Evolutionary conservation across 2,888 invertebrate species (phyloP), one percentile per base, ranked within the genome.

Genomic region (Drosophila eohydei): DNA sequence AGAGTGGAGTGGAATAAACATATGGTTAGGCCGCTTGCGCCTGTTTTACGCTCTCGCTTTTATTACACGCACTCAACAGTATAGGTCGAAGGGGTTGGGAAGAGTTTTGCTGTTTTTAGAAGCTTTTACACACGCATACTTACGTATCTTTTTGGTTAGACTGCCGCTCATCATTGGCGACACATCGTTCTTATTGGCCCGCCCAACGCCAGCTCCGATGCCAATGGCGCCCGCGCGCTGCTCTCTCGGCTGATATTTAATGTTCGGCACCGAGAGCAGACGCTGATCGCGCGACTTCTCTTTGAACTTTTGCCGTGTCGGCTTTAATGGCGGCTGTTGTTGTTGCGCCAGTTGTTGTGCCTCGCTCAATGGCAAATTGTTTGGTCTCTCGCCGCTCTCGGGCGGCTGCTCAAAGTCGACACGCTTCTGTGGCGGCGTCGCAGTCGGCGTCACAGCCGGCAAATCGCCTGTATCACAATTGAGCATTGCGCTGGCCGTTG

Each of bases 91-190:
- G 38, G 43, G n/a, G 4, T 0, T 30, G 32, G n/a, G 70, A n/a
- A 16, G 50, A 40, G 30, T 26, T 28, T 14, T 54, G 54, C 54
- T 54, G 38, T 46, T 43, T 48, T 56, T 48, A 62, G 62, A 46
- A 58, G 65, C 38, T 40, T 57, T 58, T 44, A 34, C 57, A 68
- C 69, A 48, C 69, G 57, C 79, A 94, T 95, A 97, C 97, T 97
- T 96, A 97, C 97, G 96, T 95, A 97, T 96, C 94, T 96, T 95
- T 93, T 97, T 95, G 94, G 96, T 96, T 88, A 97, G 94, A 94
- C 94, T 95, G 92, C 96, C 95, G 87, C 96, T 95, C 94, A 96
- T 95, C 74, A 95, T 93, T 66, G 94, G 93, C 83, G 94, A 87
- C 55, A 91, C 90, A 78, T 93, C 92, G 54, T 90, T 90, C 83